Evolutionary conservation across 2,797 vertebrate species (phyloP).

Genomic region (Melanotaenia trifasciata): DNA sequence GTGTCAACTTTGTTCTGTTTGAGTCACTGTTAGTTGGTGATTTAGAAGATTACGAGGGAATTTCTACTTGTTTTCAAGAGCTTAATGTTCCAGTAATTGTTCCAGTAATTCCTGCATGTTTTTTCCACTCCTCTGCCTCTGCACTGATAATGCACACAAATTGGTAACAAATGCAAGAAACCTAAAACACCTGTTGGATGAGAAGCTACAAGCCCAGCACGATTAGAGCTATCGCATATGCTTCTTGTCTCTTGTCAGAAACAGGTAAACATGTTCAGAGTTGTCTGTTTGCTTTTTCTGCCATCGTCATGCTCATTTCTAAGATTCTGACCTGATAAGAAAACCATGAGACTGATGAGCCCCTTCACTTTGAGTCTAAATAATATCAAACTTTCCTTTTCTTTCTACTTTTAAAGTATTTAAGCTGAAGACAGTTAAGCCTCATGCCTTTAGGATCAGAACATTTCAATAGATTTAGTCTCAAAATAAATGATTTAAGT

Average conservation of each 20-base stretch:
- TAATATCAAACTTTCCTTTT: too few relatives aligned
- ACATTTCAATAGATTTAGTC: not conserved
- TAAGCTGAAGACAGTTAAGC: not conserved
- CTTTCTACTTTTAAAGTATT: too few relatives aligned
- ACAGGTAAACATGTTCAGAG: slow-evolving; percentile 11
- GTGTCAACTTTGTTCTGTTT: slow-evolving; percentile 13
- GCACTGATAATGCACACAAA: slow-evolving; percentile 38
- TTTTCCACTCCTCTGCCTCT: slow-evolving; percentile 26
- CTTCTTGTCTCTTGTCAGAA: slow-evolving; percentile 8
- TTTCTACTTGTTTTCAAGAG: slow-evolving; percentile 1
- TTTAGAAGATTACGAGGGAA: slow-evolving; percentile 17
- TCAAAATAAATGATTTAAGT: slow-evolving; percentile 16
- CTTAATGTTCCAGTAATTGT: not conserved
- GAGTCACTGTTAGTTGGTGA: not conserved
- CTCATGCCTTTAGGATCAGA: not conserved
- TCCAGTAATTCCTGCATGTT: slow-evolving; percentile 17
- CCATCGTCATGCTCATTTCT: not conserved
- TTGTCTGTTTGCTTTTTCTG: slow-evolving; percentile 1
- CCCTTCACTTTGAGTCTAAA: not conserved
- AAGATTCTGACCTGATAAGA: not conserved
- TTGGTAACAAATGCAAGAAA: slow-evolving; percentile 51
- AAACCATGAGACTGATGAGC: not conserved
- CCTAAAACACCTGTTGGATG: slow-evolving; percentile 52
- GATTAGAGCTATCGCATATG: not conserved
- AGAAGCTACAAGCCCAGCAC: not conserved